Evolutionary conservation across 2,888 invertebrate species (phyloP).

Genomic region (Trissoscelio sp.): DNA sequence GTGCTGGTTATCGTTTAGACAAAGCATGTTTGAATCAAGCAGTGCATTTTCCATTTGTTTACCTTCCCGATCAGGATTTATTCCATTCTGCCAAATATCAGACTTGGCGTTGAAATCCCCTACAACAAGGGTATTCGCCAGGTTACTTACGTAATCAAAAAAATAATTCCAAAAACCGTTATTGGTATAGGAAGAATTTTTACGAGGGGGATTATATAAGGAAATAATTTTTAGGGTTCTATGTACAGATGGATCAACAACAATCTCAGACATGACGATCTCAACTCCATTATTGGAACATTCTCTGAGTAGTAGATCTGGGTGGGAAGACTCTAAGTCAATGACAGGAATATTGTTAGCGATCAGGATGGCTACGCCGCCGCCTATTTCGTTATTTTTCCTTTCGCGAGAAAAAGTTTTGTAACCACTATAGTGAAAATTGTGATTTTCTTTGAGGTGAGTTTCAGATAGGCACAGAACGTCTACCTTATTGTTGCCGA

Average conservation of each 20-base stretch:
- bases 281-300: neutral
- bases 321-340: neutral
- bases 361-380: neutral
- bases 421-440: neutral
- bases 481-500: neutral
- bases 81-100: neutral
- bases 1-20: conserved; percentile 12
- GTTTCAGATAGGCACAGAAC: conserved; percentile 1
- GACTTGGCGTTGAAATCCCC: conserved; percentile 29
- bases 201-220: neutral
- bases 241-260: neutral
- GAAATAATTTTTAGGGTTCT: neutral
- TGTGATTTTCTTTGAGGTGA: too few relatives aligned
- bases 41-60: neutral
- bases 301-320: neutral
- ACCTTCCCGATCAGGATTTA: neutral
- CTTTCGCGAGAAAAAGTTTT: neutral
- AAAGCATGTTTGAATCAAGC: conserved; percentile 21
- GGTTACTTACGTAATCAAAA: neutral
- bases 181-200: neutral
- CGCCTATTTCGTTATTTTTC: neutral
- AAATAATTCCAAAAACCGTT: neutral
- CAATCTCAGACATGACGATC: neutral
- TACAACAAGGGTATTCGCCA: neutral
- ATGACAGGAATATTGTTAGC: neutral